Percentiles rank a stretch among this genome's conserved stretches.
Evolutionary conservation across 2,888 invertebrate species (phyloP).

Genomic region (Chalcis sispes): DNA sequence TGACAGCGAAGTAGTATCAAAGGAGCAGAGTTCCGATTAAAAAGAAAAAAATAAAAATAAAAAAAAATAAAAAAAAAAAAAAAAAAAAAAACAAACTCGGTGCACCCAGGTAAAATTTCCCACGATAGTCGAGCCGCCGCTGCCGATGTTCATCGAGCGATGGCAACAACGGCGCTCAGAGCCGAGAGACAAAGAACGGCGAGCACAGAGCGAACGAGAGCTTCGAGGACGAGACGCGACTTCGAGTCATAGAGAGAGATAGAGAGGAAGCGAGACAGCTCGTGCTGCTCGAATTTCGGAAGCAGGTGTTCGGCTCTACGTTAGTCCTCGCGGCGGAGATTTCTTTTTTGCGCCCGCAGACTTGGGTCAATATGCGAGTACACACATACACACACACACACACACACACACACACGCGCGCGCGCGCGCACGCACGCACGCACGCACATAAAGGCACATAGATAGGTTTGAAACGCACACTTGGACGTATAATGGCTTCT

Average conservation of each 20-base stretch:
- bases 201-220: not conserved
- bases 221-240: not conserved
- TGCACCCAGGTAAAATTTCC: conserved; percentile 19
- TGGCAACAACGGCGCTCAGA: not conserved
- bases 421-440: no score
- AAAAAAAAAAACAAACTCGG: not conserved
- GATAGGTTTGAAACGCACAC: not conserved
- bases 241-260: not conserved
- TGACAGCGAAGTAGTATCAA: no score
- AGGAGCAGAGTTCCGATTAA: no score
- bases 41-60: no score
- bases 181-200: not conserved
- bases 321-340: conserved; percentile 6
- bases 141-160: no score
- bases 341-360: conserved; percentile 42
- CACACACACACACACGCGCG: no score
- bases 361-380: conserved; percentile 37
- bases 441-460: no score
- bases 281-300: conserved; percentile 54
- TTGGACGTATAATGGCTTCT: conserved; percentile 23
- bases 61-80: no score
- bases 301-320: conserved; percentile 41
- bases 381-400: no score
- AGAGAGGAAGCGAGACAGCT: not conserved
- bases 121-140: not conserved